Conservation (phyloP, 2,888 invertebrate genomes). For the Callosobruchus maculatus region DNA sequence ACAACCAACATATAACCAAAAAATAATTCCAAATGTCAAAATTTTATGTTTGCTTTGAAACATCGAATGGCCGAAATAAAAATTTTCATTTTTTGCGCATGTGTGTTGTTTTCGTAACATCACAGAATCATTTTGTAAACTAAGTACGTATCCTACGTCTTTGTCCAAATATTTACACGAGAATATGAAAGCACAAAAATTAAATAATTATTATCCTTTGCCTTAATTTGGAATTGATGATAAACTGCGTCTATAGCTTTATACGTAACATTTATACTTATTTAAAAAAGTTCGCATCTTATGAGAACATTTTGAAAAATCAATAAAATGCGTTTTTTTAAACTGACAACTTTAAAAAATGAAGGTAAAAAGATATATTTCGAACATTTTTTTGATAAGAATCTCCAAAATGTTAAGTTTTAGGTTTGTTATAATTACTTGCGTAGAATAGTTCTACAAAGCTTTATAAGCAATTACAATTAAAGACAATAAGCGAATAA, state of each 20-base stretch:
- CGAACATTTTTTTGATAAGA: too few relatives aligned
- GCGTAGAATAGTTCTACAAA: neutral
- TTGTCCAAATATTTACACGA: neutral
- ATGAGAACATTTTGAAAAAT: too few relatives aligned
- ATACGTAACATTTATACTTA: too few relatives aligned
- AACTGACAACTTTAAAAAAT: too few relatives aligned
- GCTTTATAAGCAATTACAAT: neutral
- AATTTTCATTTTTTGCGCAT: slow-evolving; percentile 14
- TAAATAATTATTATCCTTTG: neutral
- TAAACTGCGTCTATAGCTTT: too few relatives aligned
- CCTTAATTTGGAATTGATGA: neutral
- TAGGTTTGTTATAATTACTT: neutral
- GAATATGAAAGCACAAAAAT: neutral
- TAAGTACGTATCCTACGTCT: neutral
- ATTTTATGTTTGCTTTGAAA: slow-evolving; percentile 11
- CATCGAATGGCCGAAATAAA: slow-evolving; percentile 15
- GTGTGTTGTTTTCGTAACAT: slow-evolving; percentile 18
- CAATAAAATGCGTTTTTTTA: too few relatives aligned
- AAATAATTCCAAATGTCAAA: slow-evolving; percentile 15
- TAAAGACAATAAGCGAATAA: neutral
- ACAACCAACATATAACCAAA: slow-evolving; percentile 36
- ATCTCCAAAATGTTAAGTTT: too few relatives aligned
- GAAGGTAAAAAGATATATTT: too few relatives aligned
- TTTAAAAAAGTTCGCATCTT: too few relatives aligned
- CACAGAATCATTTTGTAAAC: slow-evolving; percentile 22